Conservation (phyloP, 92 coral and sea anemone genomes). For the Micromussa lordhowensis region DNA sequence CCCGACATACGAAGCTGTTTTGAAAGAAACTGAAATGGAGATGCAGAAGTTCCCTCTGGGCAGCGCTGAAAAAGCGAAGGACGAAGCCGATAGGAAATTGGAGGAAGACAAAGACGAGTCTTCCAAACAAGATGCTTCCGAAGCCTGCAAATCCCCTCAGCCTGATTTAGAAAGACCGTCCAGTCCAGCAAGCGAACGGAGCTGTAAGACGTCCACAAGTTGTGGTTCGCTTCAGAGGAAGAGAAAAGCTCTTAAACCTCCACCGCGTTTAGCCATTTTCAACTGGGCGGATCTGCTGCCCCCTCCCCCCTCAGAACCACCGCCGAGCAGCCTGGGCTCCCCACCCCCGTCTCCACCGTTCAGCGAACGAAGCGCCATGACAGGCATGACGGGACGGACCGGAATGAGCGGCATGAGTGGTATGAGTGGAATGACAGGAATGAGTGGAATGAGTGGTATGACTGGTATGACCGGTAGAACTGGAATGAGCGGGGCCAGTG, state of each 20-base stretch:
- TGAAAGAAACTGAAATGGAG: conserved; percentile 82
- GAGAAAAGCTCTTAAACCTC: conserved; percentile 90
- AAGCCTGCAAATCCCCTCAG: conserved; percentile 4
- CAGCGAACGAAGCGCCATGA: conserved; percentile 93
- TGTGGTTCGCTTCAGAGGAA: conserved; percentile 69
- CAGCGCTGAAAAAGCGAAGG: conserved; percentile 42
- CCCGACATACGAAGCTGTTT: conserved; percentile 88
- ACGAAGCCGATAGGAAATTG: conserved; percentile 17
- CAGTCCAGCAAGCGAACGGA: conserved; percentile 83
- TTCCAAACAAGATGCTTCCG: conserved; percentile 6
- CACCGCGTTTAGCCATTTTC: conserved; percentile 91
- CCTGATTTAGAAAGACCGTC: conserved; percentile 43
- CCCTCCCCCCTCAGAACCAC: conserved; percentile 97
- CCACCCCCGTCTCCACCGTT: conserved; percentile 99
- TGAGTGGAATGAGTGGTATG: conserved; percentile 43
- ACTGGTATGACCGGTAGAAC: conserved; percentile 84
- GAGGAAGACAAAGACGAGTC: conserved; percentile 49
- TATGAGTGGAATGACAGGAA: conserved; percentile 80
- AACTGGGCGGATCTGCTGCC: conserved; percentile 99
- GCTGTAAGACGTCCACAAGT: conserved; percentile 83
- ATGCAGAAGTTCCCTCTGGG: conserved; percentile 51
- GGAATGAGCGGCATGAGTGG: conserved; percentile 89
- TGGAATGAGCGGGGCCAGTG: conserved; percentile 61
- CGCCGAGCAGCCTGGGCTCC: conserved; percentile 96
- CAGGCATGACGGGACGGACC: conserved; percentile 91